A percentile compares a stretch with the other conserved stretches of the same genome.
Conservation (phyloP, 2,888 invertebrate genomes). For the Pristionchus arcanus region DNA sequence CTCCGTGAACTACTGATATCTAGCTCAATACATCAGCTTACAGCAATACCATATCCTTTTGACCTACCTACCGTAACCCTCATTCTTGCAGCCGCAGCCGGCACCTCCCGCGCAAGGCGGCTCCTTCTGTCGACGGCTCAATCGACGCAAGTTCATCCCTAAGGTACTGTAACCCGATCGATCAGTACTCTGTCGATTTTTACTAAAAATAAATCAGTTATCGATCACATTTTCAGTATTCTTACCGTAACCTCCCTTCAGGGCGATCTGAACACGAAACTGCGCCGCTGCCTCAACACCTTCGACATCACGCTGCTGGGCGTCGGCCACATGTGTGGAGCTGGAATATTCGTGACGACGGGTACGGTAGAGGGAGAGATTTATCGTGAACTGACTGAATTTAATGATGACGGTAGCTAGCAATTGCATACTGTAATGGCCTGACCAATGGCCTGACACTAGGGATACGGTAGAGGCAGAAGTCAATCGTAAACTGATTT, state of each 20-base stretch:
- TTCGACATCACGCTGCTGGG: slow-evolving; percentile 87
- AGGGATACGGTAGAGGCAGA: too few relatives aligned
- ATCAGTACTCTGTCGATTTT: background rate
- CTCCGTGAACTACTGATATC: background rate
- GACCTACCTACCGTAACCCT: too few relatives aligned
- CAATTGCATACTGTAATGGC: background rate
- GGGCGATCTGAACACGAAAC: slow-evolving; percentile 57
- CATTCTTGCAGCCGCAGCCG: background rate
- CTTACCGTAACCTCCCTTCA: background rate
- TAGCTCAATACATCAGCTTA: background rate
- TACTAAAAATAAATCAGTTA: background rate
- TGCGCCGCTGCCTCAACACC: slow-evolving; percentile 62
- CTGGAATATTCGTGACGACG: slow-evolving; percentile 92
- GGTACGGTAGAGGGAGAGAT: slow-evolving; percentile 63
- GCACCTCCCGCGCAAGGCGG: slow-evolving; percentile 26
- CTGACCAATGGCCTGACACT: too few relatives aligned
- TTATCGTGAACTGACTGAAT: background rate
- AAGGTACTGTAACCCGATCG: background rate
- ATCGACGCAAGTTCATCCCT: slow-evolving; percentile 40
- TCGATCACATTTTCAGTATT: background rate
- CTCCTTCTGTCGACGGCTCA: slow-evolving; percentile 39
- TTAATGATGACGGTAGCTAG: too few relatives aligned
- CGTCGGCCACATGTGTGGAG: slow-evolving; percentile 95
- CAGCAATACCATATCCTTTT: too few relatives aligned
- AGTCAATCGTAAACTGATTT: background rate